Conservation (phyloP, 2,113 vertebrate species). For the Clarias macrocephalus region DNA sequence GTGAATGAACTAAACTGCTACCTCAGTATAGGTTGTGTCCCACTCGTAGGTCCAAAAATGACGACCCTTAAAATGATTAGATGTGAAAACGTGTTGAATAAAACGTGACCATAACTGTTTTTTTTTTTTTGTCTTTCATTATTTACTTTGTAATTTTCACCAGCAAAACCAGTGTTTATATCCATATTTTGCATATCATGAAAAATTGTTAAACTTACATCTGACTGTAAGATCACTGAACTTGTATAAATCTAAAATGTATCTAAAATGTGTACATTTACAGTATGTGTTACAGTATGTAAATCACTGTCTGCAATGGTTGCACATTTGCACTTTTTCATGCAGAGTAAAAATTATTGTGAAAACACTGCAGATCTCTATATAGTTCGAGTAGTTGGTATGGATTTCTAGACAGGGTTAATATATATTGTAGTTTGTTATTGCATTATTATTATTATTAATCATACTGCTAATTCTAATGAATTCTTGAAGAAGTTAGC, state of each 20-base stretch:
- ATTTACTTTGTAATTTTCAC: not conserved
- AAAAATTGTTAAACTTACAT: not conserved
- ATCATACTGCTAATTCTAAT: not conserved
- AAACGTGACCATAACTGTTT: not conserved
- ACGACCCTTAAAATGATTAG: not conserved
- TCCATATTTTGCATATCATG: not conserved
- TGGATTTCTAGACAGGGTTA: too few relatives aligned
- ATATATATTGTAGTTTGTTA: too few relatives aligned
- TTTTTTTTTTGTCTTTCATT: not conserved
- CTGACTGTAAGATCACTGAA: not conserved
- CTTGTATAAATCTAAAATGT: not conserved
- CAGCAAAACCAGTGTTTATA: not conserved
- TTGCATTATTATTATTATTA: too few relatives aligned
- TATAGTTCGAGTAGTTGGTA: too few relatives aligned
- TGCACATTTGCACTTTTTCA: not conserved
- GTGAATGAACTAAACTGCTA: not conserved
- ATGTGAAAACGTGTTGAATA: not conserved
- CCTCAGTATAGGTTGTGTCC: not conserved
- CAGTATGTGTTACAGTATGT: not conserved
- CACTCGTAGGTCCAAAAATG: not conserved
- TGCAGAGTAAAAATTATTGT: not conserved
- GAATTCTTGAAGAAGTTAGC: not conserved
- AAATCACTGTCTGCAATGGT: not conserved
- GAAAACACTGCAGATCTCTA: too few relatives aligned
- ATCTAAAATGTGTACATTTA: too few relatives aligned